Evolutionary conservation across 2,888 invertebrate species (phyloP), one percentile per base, ranked within the genome.

Genomic region (Eupsilia transversa): DNA sequence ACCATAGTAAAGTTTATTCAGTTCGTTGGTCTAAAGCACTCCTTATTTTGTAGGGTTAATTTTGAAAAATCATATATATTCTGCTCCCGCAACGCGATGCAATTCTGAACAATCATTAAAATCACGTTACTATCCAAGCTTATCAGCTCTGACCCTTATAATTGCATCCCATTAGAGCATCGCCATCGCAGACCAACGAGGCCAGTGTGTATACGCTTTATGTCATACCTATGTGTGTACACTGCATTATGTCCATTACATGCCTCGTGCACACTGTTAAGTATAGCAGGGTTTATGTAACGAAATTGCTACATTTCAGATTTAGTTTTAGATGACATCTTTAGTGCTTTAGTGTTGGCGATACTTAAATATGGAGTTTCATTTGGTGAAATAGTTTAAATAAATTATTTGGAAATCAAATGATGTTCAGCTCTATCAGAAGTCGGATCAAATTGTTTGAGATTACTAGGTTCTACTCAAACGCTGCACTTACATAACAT

Each of bases 121-220:
- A 72, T 57, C 77, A 78, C 67, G 79, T 78, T 57, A 83, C 80
- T 70, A 82, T 63, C 35, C 52, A 59, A 74, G 88, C 87, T 91
- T 91, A 91, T 92, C 92, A 90, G 87, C 49, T 86, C 80, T 84
- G 86, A 84, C 88, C 89, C 87, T 89, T 88, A 86, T 86, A 83
- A 86, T 79, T 78, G 79, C 74, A 80, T 80, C 75, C 75, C 52
- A 84, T 86, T 80, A 87, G 76, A 87, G 66, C 79, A 91, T 92
- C 90, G 80, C 66, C 79, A 91, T 92, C 90, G 80, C 75, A 60
- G 83, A 84, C 78, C 86, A 90, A 88, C 87, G 84, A 90, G 88
- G 89, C 71, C 85, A 84, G 81, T 85, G 68, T 66, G 73, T 75
- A 80, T 66, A 73, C 60, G 67, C 61, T 80, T 81, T 72, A 77